Evolutionary conservation across 2,113 vertebrate genomes (phyloP).

Genomic region (Felis catus): DNA sequence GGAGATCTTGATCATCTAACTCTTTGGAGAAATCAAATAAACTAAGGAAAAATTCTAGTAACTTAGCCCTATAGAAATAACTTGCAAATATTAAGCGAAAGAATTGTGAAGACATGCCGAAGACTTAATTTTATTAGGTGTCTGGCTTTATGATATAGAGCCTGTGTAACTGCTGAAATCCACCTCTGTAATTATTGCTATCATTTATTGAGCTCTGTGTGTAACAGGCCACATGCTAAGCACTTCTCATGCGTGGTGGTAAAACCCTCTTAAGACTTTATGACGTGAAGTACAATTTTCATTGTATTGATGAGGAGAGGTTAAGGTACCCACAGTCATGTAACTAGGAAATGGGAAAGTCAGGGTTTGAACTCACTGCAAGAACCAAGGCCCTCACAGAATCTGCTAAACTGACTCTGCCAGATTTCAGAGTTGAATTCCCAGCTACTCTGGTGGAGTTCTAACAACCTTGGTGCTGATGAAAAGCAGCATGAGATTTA

Average conservation of each 20-base stretch:
- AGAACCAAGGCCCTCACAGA: background rate
- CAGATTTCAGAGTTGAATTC: background rate
- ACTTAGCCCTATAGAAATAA: background rate
- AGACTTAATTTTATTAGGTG: background rate
- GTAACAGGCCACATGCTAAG: background rate
- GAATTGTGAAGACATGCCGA: background rate
- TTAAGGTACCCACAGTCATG: background rate
- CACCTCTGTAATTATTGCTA: background rate
- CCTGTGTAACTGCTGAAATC: background rate
- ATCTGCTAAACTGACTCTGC: background rate
- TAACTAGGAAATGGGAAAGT: background rate
- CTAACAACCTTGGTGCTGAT: background rate
- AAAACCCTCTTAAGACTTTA: background rate
- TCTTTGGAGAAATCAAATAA: constrained; percentile 35
- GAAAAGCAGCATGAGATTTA: background rate
- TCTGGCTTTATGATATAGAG: background rate
- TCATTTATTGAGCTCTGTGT: background rate
- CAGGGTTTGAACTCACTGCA: background rate
- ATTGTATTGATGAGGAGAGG: background rate
- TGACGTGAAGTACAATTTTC: background rate
- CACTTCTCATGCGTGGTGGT: background rate
- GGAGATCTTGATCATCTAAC: background rate
- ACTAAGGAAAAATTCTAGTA: background rate
- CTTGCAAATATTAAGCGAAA: background rate
- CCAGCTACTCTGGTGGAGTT: background rate